Evolutionary conservation across 1,140 invertebrate species (phyloP), one percentile per base, ranked within the genome.

Genomic region (Cotesia glomerata): DNA sequence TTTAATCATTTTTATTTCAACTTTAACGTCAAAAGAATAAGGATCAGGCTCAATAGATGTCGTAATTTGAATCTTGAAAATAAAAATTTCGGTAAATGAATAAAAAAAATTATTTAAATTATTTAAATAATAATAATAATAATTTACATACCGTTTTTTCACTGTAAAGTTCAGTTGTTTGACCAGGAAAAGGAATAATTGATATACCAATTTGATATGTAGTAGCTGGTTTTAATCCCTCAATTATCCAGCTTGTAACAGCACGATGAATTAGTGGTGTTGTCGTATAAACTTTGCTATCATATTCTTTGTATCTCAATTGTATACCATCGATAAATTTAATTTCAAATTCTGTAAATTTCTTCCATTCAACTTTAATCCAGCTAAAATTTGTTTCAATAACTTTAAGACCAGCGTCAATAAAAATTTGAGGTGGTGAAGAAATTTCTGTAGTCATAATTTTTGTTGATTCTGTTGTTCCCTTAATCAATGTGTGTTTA

Each of bases 291-390:
- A 93, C 90, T 84, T 92, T 91, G 51, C 91, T 90, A 59, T 91
- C 90, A 1, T 90, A 84, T 77, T 92, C 91, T 80, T 92, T 93
- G 79, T 93, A 95, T 66, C 91, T 85, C 11, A 94, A 77, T 74
- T 92, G 91, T 14, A 93, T 89, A 1, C 92, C 93, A 76, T 94
- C 92, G 74, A 93, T 91, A 74, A 92, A 91, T 66, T 93, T 91
- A 72, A 95, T 82, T 82, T 97, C 95, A 16, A 93, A 90, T 62
- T 93, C 91, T 0, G 89, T 89, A 74, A 97, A 94, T 79, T 93
- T 93, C 75, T 93, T 90, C 95, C 95, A 97, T 39, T 88, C 90
- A 0, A 97, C 87, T 62, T 91, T 91, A 1, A 93, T 91, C 82
- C 92, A 93, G 0, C 91, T 95, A 7, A 94, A 90, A 75, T 95